Percentiles rank a stretch among this genome's conserved stretches.
Evolutionary conservation across 2,888 invertebrate genomes (phyloP).

Genomic region (Synanthedon vespiformis): DNA sequence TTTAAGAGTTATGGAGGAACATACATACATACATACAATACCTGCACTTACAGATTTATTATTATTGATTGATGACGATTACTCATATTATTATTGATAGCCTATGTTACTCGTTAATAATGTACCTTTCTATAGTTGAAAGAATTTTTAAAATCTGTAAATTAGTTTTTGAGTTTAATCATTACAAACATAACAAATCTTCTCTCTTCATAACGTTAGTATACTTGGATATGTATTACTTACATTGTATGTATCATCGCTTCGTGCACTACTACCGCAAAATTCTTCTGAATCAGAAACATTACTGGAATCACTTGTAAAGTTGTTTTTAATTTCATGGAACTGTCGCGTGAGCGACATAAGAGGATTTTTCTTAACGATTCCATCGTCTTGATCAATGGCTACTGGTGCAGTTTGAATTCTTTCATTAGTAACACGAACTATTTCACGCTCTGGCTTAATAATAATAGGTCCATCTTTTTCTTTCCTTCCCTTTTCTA

Average conservation of each 20-base stretch:
- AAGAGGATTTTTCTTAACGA: slow-evolving; percentile 84
- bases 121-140: no score
- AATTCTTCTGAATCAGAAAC: slow-evolving; percentile 76
- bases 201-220: neutral
- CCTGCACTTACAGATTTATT: no score
- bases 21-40: no score
- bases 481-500: slow-evolving; percentile 43
- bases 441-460: slow-evolving; percentile 50
- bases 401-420: slow-evolving; percentile 40
- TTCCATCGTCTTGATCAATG: slow-evolving; percentile 74
- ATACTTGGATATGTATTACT: slow-evolving; percentile 10
- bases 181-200: no score
- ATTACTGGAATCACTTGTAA: slow-evolving; percentile 69
- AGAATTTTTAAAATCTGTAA: no score
- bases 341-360: slow-evolving; percentile 73
- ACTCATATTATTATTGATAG: no score
- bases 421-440: slow-evolving; percentile 55
- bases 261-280: slow-evolving; percentile 46
- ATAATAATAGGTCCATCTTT: slow-evolving; percentile 45
- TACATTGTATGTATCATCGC: slow-evolving; percentile 46
- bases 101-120: no score
- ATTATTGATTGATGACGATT: no score
- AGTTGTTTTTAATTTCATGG: slow-evolving; percentile 50
- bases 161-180: no score
- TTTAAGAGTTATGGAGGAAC: no score